Percentiles rank a stretch among this genome's conserved stretches.
phyloP scores from a whole-genome alignment of 2,113 vertebrate species.

The Barnardius zonarius region DNA sequence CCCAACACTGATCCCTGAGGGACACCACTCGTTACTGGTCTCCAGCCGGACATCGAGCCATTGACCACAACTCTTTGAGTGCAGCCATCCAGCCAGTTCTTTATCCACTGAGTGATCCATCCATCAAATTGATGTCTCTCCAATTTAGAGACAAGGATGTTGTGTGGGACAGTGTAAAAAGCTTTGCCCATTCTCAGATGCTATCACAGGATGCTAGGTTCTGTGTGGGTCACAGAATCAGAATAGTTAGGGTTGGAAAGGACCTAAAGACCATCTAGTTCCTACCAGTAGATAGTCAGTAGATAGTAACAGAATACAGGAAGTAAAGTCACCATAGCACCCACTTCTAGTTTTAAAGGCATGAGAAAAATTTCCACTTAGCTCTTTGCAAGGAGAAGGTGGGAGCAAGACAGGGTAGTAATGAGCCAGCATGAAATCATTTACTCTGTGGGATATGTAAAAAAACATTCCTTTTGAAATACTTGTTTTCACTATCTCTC shows the following conservation, averaged over 20 bases:
- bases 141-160: too few relatives aligned
- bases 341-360: not conserved
- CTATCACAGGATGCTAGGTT: not conserved
- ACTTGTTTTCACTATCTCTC: not conserved
- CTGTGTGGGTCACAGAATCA: not conserved
- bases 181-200: not conserved
- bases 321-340: not conserved
- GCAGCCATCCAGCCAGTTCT: too few relatives aligned
- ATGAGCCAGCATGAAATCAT: not conserved
- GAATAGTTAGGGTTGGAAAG: not conserved
- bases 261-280: not conserved
- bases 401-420: not conserved
- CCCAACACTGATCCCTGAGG: too few relatives aligned
- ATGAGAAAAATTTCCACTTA: not conserved
- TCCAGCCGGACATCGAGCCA: too few relatives aligned
- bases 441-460: not conserved
- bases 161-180: too few relatives aligned
- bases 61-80: too few relatives aligned
- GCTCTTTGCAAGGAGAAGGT: not conserved
- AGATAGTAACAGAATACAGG: not conserved
- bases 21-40: too few relatives aligned
- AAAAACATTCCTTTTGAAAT: not conserved
- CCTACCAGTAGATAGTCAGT: not conserved
- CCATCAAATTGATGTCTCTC: too few relatives aligned
- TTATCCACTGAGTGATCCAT: too few relatives aligned